Evolutionary conservation across 2,888 invertebrate species (phyloP), one percentile per base, ranked within the genome.

Genomic region (Synergus umbraculus): DNA sequence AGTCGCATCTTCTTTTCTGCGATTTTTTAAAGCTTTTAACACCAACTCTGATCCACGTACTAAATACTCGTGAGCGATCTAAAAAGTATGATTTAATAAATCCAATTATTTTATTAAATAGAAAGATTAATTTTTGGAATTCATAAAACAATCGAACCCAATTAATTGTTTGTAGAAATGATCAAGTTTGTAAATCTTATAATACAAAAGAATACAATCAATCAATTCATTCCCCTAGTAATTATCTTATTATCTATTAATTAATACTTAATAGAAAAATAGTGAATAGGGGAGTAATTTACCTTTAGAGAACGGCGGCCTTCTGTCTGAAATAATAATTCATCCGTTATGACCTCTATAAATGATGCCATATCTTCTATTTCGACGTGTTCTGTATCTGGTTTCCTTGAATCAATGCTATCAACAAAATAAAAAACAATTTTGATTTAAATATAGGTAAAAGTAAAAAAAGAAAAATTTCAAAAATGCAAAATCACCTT

Each of bases 11-110:
- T 91, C 93, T 65, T 91, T 92, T 79, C 88, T 88, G 41, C 79
- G 91, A 92, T 76, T 91, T 91, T 85, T 91, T 87, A 85, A 89
- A 84, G 80, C 92, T 88, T 85, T 94, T 67, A 96, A 88, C 80
- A 97, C 91, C 94, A 96, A 95, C 77, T 96, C 95, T 3, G 94
- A 93, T 86, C 96, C 95, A 54, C 95, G 93, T 82, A 95, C 94
- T 0, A 97, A 89, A 88, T 96, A 97, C 85, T 95, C 95, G 87
- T 96, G 95, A 64, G 95, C 93, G 1, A 95, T 94, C 96, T 96
- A 86, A 60, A 88, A 88, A 76, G 49, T 63, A 67, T 67, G n/a
- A 22, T 46, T 22, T n/a, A 46, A 46, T 10, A 1, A 22, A 10
- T 12, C 8, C 10, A 22, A 12, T 22, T 22, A 3, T 60, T 60